phyloP scores from a whole-genome alignment of 2,888 invertebrate genomes.

The Synergus japonicus region DNA sequence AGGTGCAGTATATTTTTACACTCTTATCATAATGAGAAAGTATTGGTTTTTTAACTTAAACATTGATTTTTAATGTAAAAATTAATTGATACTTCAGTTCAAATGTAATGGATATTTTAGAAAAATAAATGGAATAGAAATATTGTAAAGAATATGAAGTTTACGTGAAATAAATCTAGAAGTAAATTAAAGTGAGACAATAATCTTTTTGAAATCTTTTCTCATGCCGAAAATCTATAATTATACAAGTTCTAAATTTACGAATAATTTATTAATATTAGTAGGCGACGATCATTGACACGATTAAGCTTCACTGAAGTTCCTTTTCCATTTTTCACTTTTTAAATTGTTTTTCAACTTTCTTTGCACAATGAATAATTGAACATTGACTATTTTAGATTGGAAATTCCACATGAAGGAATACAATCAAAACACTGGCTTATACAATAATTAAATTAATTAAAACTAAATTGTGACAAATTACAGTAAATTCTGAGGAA shows the following conservation, averaged over 20 bases:
- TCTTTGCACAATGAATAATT: background rate
- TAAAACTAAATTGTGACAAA: background rate
- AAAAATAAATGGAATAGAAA: too few species aligned
- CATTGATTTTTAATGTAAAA: background rate
- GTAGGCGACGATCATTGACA: constrained; percentile 9
- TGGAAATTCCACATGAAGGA: background rate
- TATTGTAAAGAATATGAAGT: background rate
- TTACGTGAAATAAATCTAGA: background rate
- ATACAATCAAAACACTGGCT: background rate
- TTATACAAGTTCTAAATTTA: background rate
- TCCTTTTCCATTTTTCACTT: background rate
- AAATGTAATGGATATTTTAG: background rate
- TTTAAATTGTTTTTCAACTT: background rate
- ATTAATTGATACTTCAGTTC: background rate
- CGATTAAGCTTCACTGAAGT: background rate
- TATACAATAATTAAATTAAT: background rate
- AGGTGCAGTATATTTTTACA: background rate
- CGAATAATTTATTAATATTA: constrained; percentile 10
- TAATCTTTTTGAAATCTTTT: background rate
- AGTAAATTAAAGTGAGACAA: background rate
- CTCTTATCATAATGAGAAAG: too few species aligned
- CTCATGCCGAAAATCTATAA: background rate
- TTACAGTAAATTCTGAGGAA: background rate
- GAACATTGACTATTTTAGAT: background rate
- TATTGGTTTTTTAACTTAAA: background rate